phyloP scores from a whole-genome alignment of 2,113 vertebrate genomes.

The Prolemur simus region DNA sequence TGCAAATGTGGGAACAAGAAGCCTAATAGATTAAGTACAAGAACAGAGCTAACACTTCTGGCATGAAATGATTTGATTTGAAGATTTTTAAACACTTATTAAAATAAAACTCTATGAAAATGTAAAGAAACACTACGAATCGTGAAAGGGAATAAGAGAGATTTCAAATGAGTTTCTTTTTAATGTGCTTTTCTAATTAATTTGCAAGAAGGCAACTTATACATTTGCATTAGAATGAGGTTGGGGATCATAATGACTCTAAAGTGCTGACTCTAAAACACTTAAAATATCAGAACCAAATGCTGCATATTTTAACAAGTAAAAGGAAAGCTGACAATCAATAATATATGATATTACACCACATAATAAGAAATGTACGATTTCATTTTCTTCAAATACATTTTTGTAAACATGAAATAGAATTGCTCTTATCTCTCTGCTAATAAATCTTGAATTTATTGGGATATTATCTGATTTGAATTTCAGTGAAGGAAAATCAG shows the following conservation, averaged over 20 bases:
- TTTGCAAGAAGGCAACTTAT: conserved; percentile 47
- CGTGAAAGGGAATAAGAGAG: neutral
- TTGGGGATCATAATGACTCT: conserved; percentile 47
- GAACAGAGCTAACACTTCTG: neutral
- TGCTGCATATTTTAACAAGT: conserved; percentile 74
- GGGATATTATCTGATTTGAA: conserved; percentile 22
- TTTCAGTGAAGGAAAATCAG: neutral
- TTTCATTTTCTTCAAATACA: conserved; percentile 63
- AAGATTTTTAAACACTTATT: neutral
- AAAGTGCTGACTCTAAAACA: conserved; percentile 61
- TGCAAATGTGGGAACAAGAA: neutral
- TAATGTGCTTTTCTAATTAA: conserved; percentile 37
- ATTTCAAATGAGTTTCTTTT: conserved; percentile 37
- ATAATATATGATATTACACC: conserved; percentile 64
- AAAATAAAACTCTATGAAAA: neutral
- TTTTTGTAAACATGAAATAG: conserved; percentile 58
- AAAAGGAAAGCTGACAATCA: conserved; percentile 69
- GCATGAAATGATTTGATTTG: neutral
- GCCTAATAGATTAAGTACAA: neutral
- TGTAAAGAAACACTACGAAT: neutral
- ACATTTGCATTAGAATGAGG: conserved; percentile 58
- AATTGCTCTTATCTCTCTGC: neutral
- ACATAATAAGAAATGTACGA: conserved; percentile 59
- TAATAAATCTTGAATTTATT: conserved; percentile 47
- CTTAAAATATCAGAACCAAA: conserved; percentile 71